Evolutionary conservation across 2,797 vertebrate genomes (phyloP).

Genomic region (Manis pentadactyla): DNA sequence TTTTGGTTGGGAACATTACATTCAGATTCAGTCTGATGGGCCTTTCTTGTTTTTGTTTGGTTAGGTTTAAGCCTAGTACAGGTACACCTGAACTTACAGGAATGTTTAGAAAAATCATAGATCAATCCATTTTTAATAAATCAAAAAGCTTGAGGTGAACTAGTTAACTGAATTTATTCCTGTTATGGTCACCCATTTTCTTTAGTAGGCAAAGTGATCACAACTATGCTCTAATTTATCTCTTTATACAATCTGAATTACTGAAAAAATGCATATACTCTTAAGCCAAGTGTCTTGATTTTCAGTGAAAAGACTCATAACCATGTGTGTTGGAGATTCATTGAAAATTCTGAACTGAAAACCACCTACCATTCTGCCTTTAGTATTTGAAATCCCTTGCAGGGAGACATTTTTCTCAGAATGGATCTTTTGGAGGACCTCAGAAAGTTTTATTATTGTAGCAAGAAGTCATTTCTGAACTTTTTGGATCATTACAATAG

Average conservation of each 20-base stretch:
- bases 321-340: neutral
- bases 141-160: neutral
- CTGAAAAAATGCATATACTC: neutral
- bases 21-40: neutral
- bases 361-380: slow-evolving; percentile 9
- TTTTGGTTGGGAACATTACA: neutral
- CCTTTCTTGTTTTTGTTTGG: neutral
- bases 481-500: slow-evolving; percentile 65
- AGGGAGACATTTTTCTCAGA: slow-evolving; percentile 55
- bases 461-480: slow-evolving; percentile 55
- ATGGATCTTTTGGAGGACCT: slow-evolving; percentile 29
- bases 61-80: neutral
- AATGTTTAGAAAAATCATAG: neutral
- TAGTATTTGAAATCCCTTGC: slow-evolving; percentile 52
- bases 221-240: neutral
- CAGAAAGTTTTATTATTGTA: slow-evolving; percentile 62
- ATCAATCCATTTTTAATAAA: neutral
- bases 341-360: slow-evolving; percentile 63
- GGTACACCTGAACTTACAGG: neutral
- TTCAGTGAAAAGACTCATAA: neutral
- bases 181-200: neutral
- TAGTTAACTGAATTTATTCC: neutral
- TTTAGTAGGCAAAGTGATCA: neutral
- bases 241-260: neutral
- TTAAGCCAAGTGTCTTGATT: slow-evolving; percentile 5